Base-by-base conservation (phyloP, 2,888 invertebrate species). In the Caenorhabditis virilis region DNA sequence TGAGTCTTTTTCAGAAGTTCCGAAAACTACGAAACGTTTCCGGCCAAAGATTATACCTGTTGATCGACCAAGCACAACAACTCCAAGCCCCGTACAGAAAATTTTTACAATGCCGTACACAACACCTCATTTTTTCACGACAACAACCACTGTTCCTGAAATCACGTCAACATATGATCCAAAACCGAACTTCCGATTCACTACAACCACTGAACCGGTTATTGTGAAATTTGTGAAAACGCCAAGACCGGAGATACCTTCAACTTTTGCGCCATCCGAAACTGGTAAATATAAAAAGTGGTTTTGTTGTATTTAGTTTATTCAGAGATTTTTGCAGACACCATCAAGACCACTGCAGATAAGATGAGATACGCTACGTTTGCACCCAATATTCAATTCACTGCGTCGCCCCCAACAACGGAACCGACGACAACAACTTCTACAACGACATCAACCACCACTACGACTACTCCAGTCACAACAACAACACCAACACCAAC, bases 1-100 rank as follows among this genome's bases (percentile, higher is more conserved):
- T 18, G 9, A n/a, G 25, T 38, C 11, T 41, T 22, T 35, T 64
- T 47, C 30, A 51, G 50, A 22, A 38, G 4, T 41, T 20, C 53
- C 60, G 39, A 61, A 53, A 42, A 46, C 56, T 2, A 46, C 50
- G 20, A 54, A 50, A 39, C n/a, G 61, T 16, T 48, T 67, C 27
- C 43, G 49, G 20, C 70, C 70, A 2, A 57, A 62, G 22, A 58
- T 70, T 0, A 61, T 64, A 13, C 63, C 70, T 30, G 64, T 64
- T 2, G 55, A 59, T 22, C 47, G 53, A 18, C 59, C 65, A 13
- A 53, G 39, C 15, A 43, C 51, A 7, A 56, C 56, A 25, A 48
- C 55, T 16, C 52, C 55, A 15, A 48, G 46, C 22, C 47, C 59
- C 13, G 36, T 26, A 27, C 50, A 58, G 0, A 4, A n/a, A 15